Base-by-base conservation (phyloP, 2,797 vertebrate genomes). In the Paratrypauchen microcephalus region DNA sequence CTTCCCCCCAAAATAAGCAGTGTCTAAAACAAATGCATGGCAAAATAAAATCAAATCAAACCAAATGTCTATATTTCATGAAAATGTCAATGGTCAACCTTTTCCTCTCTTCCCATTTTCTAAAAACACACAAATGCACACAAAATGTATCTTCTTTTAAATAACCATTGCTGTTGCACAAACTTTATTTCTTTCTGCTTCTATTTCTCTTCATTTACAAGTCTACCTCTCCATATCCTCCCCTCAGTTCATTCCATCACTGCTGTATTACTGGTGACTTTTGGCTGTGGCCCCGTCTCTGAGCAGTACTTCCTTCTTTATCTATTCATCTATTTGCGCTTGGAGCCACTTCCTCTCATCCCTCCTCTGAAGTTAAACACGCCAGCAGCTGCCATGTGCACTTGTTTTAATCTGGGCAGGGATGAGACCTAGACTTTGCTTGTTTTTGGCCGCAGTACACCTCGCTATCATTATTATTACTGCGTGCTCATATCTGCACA, bases 281-380 rank as follows among this genome's bases (percentile, higher is more conserved):
- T 75, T 63, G 19, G 62, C 73, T 39, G 52, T 45, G 62, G 69
- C 79, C 71, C 71, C 56, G 73, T 67, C 82, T 83, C 81, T 79
- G 69, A 78, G 69, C 83, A 74, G 73, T 8, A 30, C 69, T 83
- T 82, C 73, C 72, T 47, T 48, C 36, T 67, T 82, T 85, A 90
- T 92, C 91, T 87, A 83, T 88, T 79, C 73, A 90, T 91, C 89
- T 88, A 70, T 87, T 86, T 87, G 80, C 83, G 89, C 89, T 90
- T 62, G 48, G 78, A 88, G 91, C 89, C 84, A 91, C 89, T 92
- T 88, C 84, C 83, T 87, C 80, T 86, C 21, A 85, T 86, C 89
- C 84, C 86, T 75, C 83, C 83, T 92, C 87, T 87, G 90, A 93
- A 93, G 91, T 92, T 85, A 80, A 90, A 89, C 78, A 68, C 75